Conservation (phyloP, 2,113 vertebrate species). For the Orcinus orca region DNA sequence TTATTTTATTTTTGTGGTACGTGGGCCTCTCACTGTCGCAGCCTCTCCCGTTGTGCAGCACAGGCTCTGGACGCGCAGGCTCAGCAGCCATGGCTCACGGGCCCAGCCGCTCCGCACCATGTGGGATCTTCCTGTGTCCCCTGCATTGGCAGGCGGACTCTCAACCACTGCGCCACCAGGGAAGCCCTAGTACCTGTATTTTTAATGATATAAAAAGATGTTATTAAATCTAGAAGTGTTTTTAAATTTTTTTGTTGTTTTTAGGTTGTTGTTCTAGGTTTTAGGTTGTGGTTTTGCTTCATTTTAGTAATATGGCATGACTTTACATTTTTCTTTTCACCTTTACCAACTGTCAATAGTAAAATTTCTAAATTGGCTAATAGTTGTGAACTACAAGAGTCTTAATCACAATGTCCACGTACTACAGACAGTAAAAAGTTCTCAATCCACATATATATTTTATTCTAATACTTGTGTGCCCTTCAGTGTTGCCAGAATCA, state of each 20-base stretch:
- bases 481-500: background rate
- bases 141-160: no score
- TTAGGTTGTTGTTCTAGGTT: background rate
- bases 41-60: no score
- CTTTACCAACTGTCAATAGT: background rate
- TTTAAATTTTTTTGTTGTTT: background rate
- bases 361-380: background rate
- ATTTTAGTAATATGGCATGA: background rate
- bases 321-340: background rate
- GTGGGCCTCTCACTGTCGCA: no score
- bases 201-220: conserved; percentile 10
- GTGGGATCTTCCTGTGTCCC: no score
- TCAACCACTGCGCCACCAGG: no score
- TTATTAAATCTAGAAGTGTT: background rate
- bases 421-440: background rate
- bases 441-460: background rate
- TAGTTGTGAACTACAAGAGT: background rate
- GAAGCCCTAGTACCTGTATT: background rate
- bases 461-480: background rate
- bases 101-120: no score
- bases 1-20: no score
- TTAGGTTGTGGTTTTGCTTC: background rate
- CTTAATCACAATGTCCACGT: background rate
- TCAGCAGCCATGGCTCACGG: no score
- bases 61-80: no score